phyloP scores from a whole-genome alignment of 2,797 vertebrate genomes.

The Propithecus perrieri region DNA sequence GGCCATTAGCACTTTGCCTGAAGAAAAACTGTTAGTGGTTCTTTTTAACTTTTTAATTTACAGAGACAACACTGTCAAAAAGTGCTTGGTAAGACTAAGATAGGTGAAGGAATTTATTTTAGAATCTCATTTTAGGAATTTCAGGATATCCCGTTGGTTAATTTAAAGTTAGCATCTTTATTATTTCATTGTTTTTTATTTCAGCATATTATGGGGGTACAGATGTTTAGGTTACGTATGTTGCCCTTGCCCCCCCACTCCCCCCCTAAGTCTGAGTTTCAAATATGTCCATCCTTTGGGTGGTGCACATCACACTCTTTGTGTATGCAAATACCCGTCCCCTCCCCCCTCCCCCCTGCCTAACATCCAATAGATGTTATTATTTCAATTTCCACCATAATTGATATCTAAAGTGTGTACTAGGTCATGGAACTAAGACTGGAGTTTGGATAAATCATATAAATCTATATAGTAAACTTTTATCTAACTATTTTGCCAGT shows the following conservation, averaged over 20 bases:
- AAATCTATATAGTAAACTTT: neutral
- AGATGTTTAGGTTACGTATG: no score
- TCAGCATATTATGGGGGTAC: no score
- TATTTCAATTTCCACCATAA: neutral
- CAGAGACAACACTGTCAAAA: neutral
- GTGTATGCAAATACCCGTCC: neutral
- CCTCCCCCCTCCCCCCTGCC: no score
- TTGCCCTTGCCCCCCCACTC: no score
- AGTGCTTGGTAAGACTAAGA: neutral
- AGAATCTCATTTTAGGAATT: neutral
- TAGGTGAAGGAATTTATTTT: neutral
- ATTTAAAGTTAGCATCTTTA: neutral
- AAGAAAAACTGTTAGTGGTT: constrained; percentile 24
- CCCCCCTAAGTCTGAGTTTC: no score
- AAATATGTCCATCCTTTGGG: no score
- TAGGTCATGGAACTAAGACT: neutral
- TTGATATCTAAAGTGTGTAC: neutral
- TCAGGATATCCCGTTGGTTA: neutral
- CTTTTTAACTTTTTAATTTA: neutral
- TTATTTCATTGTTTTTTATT: neutral
- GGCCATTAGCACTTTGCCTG: constrained; percentile 14
- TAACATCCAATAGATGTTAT: no score
- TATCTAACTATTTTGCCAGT: neutral
- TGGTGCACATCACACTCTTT: no score
- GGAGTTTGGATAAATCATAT: neutral